Conservation (phyloP, 2,797 vertebrate species). For the Catamblyrhynchus diadema region DNA sequence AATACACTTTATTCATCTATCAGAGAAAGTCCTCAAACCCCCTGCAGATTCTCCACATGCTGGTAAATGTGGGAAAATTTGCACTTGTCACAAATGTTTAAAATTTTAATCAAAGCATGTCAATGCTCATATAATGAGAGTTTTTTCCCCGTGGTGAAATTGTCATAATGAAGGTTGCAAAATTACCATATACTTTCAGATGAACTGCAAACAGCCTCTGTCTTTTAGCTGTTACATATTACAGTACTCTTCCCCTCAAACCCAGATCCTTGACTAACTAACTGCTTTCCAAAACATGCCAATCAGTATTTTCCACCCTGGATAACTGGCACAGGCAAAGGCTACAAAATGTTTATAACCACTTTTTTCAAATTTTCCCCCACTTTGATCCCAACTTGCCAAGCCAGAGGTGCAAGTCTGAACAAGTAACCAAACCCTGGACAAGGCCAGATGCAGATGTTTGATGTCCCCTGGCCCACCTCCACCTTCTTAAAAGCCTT, state of each 20-base stretch:
- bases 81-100: conserved; percentile 35
- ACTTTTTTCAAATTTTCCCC: background rate
- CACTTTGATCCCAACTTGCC: background rate
- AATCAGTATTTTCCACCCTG: background rate
- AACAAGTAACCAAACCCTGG: background rate
- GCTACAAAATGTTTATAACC: background rate
- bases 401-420: background rate
- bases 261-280: background rate
- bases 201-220: background rate
- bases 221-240: background rate
- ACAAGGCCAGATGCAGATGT: background rate
- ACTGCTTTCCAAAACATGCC: background rate
- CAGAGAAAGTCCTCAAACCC: background rate
- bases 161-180: background rate
- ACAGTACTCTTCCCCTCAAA: background rate
- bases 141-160: background rate
- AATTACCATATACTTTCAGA: background rate
- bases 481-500: background rate
- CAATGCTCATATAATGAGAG: background rate
- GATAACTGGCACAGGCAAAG: background rate
- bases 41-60: conserved; percentile 19
- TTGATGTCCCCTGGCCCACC: background rate
- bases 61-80: background rate
- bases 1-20: background rate
- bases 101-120: conserved; percentile 58